phyloP scores from a whole-genome alignment of 92 coral and sea anemone species.

The Isaurus tuberculatus region DNA sequence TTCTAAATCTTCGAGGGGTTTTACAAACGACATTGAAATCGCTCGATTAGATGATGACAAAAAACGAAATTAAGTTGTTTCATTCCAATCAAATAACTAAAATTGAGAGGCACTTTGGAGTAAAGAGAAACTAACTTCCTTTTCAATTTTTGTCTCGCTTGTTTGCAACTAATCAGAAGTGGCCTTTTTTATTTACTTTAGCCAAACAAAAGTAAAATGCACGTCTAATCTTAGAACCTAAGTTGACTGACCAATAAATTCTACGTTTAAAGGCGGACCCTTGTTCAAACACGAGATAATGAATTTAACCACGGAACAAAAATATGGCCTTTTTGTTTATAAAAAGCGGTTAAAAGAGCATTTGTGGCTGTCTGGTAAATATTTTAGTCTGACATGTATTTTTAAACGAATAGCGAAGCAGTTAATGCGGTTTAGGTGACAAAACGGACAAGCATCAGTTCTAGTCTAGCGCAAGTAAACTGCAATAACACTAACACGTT shows the following conservation, averaged over 20 bases:
- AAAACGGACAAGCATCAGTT: neutral
- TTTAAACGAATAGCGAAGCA: neutral
- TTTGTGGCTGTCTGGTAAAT: conserved; percentile 24
- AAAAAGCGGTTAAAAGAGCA: conserved; percentile 48
- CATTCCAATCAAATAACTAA: neutral
- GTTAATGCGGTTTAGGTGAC: neutral
- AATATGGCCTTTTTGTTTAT: conserved; percentile 34
- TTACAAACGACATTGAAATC: conserved; percentile 4
- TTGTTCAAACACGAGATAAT: conserved; percentile 25
- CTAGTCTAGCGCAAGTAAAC: neutral
- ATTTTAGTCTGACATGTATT: conserved; percentile 6
- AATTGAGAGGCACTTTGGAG: neutral
- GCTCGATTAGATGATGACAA: conserved; percentile 30
- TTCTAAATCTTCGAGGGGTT: neutral
- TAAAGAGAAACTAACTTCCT: conserved; percentile 6
- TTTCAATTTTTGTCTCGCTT: conserved; percentile 22
- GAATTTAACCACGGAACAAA: conserved; percentile 36
- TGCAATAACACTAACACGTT: neutral
- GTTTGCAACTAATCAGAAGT: neutral
- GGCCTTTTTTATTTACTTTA: conserved; percentile 21
- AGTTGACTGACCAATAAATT: neutral
- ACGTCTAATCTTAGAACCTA: conserved; percentile 1
- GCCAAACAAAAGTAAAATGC: neutral
- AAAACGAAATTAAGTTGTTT: neutral
- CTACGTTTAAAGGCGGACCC: conserved; percentile 9